phyloP scores from a whole-genome alignment of 2,797 vertebrate species.

The Manis crassicaudata region DNA sequence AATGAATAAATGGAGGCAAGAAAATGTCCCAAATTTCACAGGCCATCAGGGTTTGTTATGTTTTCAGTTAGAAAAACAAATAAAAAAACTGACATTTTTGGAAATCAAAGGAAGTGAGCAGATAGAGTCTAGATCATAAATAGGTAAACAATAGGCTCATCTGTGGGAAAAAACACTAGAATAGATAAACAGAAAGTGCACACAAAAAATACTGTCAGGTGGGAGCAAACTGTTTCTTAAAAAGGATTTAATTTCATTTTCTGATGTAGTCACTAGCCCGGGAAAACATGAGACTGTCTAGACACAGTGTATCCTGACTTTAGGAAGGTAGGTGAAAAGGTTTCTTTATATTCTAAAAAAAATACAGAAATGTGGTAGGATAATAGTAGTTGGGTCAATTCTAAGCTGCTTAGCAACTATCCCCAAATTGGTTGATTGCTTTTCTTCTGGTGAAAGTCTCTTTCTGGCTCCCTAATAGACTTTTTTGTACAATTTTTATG shows the following conservation, averaged over 20 bases:
- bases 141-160: not conserved
- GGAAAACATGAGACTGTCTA: not conserved
- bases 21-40: slow-evolving; percentile 37
- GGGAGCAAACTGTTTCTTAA: not conserved
- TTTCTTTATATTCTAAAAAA: not conserved
- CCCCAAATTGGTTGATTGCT: not conserved
- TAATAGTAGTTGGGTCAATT: not conserved
- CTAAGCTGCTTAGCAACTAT: not conserved
- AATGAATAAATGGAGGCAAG: not conserved
- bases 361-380: not conserved
- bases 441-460: not conserved
- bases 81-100: not conserved
- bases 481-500: not conserved
- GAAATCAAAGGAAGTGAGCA: not conserved
- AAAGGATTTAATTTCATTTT: not conserved
- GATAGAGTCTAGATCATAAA: not conserved
- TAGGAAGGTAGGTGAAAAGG: not conserved
- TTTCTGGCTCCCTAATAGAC: not conserved
- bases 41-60: not conserved
- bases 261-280: not conserved
- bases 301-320: not conserved
- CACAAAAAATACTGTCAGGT: not conserved
- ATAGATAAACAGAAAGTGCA: not conserved
- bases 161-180: not conserved
- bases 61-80: not conserved